A percentile compares a stretch with the other conserved stretches of the same genome.
Conservation (phyloP, 2,888 invertebrate species). For the Morinoia aosen region DNA sequence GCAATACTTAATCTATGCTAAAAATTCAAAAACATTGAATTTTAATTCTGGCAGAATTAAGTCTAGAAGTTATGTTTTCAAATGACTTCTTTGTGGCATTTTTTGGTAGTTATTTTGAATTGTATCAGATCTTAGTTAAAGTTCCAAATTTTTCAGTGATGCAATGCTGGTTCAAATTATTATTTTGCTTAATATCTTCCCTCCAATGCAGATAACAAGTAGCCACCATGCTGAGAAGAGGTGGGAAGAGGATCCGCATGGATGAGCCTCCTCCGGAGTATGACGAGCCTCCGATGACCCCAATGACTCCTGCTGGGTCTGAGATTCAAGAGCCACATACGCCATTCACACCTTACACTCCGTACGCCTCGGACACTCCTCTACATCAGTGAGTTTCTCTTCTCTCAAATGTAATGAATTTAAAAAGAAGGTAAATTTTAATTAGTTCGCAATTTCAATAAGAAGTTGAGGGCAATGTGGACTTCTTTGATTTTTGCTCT, state of each 20-base stretch:
- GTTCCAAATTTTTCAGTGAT: neutral
- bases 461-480: no score
- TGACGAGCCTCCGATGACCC: constrained; percentile 77
- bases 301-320: constrained; percentile 74
- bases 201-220: neutral
- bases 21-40: no score
- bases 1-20: no score
- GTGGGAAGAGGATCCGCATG: constrained; percentile 92
- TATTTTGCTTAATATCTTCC: neutral
- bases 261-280: constrained; percentile 89
- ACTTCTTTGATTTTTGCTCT: no score
- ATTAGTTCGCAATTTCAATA: no score
- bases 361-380: constrained; percentile 71
- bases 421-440: neutral
- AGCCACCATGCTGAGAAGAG: constrained; percentile 82
- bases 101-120: neutral
- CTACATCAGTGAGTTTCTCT: constrained; percentile 67
- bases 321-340: constrained; percentile 73
- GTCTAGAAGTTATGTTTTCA: neutral
- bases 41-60: no score
- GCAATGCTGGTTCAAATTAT: neutral
- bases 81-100: neutral
- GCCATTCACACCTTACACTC: constrained; percentile 72
- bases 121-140: neutral
- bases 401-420: neutral